A percentile compares a stretch with the other conserved stretches of the same genome.
Conservation (phyloP, 2,888 invertebrate species). For the Sicus ferrugineus region DNA sequence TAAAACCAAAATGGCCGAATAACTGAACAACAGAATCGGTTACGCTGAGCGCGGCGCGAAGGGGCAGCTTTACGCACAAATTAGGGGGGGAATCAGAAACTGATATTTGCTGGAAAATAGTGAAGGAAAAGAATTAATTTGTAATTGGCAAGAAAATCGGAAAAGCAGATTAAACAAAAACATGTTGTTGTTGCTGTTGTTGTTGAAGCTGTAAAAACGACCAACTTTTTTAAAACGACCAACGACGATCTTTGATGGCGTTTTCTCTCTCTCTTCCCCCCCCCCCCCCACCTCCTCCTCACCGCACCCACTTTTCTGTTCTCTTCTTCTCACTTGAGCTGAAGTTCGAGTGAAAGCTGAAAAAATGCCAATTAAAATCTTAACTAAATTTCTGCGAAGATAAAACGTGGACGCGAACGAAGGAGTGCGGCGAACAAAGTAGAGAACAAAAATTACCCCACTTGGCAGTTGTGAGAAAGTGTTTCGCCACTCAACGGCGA, state of each 20-base stretch:
- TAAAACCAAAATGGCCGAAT: conserved; percentile 30
- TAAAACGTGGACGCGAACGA: not conserved
- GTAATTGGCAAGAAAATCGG: not conserved
- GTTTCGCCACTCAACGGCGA: conserved; percentile 31
- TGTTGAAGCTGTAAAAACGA: too few species aligned
- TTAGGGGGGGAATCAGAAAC: too few species aligned
- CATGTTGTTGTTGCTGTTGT: not conserved
- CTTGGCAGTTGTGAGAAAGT: conserved; percentile 35
- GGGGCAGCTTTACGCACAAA: too few species aligned
- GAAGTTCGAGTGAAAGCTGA: conserved; percentile 20
- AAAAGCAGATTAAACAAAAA: too few species aligned
- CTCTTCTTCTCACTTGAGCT: not conserved
- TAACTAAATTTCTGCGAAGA: conserved; percentile 44
- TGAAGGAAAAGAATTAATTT: not conserved
- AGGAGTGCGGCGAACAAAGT: not conserved
- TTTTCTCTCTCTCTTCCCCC: not conserved
- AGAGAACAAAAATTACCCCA: conserved; percentile 40
- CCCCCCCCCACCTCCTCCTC: not conserved
- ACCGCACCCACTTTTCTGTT: not conserved
- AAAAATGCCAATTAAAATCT: conserved; percentile 62
- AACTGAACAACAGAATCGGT: conserved; percentile 7
- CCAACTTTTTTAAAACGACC: too few species aligned
- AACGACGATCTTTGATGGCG: not conserved
- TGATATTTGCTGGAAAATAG: not conserved
- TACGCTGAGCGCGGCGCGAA: not conserved